These are phyloP conservation scores for Lithobates pipiens DNA, from an alignment of 2,797 vertebrate species.

Conservation along the genomic window DNA sequence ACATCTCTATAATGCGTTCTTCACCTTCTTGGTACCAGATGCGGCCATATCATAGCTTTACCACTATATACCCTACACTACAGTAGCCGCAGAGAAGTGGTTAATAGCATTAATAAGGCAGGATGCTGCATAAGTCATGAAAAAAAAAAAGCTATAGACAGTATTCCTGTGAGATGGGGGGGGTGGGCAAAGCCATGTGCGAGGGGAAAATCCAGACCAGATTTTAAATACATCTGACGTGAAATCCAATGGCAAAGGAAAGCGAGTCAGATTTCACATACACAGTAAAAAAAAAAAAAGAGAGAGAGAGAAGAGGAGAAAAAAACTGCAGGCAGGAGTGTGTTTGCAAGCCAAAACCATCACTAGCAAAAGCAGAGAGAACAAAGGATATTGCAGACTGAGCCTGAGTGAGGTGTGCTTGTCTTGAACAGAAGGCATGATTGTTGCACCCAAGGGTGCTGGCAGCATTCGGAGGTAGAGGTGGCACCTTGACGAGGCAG, in stretches of 20 bases:
- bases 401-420: conserved; percentile 26
- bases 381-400: conserved; percentile 46
- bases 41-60: not conserved
- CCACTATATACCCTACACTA: not conserved
- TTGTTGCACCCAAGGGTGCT: conserved; percentile 50
- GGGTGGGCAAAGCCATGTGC: conserved; percentile 49
- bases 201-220: conserved; percentile 55
- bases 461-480: not conserved
- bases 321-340: conserved; percentile 40
- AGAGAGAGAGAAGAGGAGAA: conserved; percentile 35
- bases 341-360: conserved; percentile 51
- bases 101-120: conserved; percentile 18
- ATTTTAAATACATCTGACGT: conserved; percentile 60
- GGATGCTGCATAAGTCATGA: conserved; percentile 43
- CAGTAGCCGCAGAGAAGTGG: not conserved
- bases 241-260: conserved; percentile 49
- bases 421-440: conserved; percentile 17
- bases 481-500: not conserved
- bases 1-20: not conserved
- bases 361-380: conserved; percentile 43
- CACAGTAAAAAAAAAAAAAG: conserved; percentile 26
- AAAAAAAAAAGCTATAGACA: conserved; percentile 15
- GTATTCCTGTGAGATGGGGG: conserved; percentile 39
- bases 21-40: not conserved
- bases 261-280: conserved; percentile 60